Conservation (phyloP, 2,797 vertebrate genomes). For the Neoniphon sammara region DNA sequence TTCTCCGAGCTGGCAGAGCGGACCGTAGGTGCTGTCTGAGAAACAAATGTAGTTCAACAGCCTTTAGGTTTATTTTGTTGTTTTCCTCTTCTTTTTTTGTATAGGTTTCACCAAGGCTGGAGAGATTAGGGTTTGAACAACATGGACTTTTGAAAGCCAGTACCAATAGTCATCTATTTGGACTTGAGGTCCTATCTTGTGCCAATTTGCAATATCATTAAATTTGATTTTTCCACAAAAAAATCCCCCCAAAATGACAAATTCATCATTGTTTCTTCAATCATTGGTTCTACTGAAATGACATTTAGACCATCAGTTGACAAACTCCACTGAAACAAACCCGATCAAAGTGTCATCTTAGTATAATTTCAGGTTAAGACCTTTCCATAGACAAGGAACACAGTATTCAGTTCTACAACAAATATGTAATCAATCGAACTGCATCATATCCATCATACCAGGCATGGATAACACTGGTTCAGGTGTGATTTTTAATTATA, state of each 20-base stretch:
- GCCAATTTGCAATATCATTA: not conserved
- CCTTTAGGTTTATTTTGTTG: constrained; percentile 61
- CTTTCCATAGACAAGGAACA: too few relatives aligned
- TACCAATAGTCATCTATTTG: not conserved
- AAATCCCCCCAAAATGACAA: too few relatives aligned
- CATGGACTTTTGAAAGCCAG: constrained; percentile 22
- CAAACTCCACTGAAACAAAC: constrained; percentile 7
- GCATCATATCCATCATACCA: too few relatives aligned
- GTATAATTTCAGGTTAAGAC: too few relatives aligned
- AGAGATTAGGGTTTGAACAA: constrained; percentile 16
- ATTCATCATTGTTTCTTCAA: too few relatives aligned
- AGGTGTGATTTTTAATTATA: too few relatives aligned
- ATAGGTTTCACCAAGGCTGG: constrained; percentile 16
- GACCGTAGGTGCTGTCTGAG: constrained; percentile 75
- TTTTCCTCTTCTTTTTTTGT: constrained; percentile 14
- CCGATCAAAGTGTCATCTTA: not conserved
- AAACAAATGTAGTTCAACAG: constrained; percentile 77
- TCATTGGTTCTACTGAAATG: too few relatives aligned
- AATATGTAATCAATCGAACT: not conserved
- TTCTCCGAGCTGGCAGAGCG: constrained; percentile 71
- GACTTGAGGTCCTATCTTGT: constrained; percentile 3
- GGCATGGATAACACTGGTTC: too few relatives aligned
- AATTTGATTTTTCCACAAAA: not conserved
- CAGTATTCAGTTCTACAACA: constrained; percentile 19
- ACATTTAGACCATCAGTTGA: not conserved